A percentile compares a stretch with the other conserved stretches of the same genome.
phyloP scores from a whole-genome alignment of 2,888 invertebrate species.

The Dilophus febrilis region DNA sequence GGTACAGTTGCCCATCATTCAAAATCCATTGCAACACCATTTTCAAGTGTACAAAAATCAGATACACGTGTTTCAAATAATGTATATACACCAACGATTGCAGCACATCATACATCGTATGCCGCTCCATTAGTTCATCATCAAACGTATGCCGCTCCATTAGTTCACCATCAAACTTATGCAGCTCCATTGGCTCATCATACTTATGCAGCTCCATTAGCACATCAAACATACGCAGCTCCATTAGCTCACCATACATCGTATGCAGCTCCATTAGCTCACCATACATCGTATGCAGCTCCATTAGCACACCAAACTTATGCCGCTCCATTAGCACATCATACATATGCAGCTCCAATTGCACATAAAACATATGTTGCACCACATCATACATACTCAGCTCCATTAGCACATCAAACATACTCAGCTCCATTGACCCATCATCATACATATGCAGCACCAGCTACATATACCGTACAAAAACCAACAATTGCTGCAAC shows the following conservation, averaged over 20 bases:
- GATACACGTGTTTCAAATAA: slow-evolving; percentile 41
- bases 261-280: too few species aligned
- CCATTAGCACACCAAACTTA: slow-evolving; percentile 20
- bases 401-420: slow-evolving; percentile 18
- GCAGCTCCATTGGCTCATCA: slow-evolving; percentile 15
- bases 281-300: slow-evolving; percentile 19
- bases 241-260: too few species aligned
- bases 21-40: slow-evolving; percentile 41
- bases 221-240: too few species aligned
- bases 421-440: slow-evolving; percentile 29
- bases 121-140: slow-evolving; percentile 10
- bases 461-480: too few species aligned
- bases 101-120: slow-evolving; percentile 14
- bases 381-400: slow-evolving; percentile 16
- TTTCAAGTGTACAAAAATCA: slow-evolving; percentile 41
- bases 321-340: slow-evolving; percentile 26
- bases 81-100: slow-evolving; percentile 32
- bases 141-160: slow-evolving; percentile 18
- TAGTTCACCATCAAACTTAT: slow-evolving; percentile 17
- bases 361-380: slow-evolving; percentile 17
- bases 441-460: too few species aligned
- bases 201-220: too few species aligned
- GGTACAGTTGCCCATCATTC: slow-evolving; percentile 39
- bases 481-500: too few species aligned
- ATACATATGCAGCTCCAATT: slow-evolving; percentile 20